Evolutionary conservation across 2,797 vertebrate genomes (phyloP).

Genomic region (Crypturellus tataupa): DNA sequence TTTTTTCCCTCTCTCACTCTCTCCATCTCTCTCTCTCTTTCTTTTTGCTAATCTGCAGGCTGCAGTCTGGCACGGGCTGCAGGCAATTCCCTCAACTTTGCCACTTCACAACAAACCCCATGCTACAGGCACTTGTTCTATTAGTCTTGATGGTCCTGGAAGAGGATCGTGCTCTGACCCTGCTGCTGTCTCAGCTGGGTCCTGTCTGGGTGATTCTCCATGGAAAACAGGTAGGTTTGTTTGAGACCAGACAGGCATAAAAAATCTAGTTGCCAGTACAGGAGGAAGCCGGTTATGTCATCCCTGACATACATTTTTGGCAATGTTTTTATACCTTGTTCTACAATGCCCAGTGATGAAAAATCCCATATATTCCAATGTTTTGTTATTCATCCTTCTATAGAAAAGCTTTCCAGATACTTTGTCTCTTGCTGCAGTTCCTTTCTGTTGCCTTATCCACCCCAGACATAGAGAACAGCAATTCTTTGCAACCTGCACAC

Average conservation of each 20-base stretch:
- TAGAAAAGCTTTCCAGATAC: not conserved
- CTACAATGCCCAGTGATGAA: not conserved
- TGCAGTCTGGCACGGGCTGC: accelerated
- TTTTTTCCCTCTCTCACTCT: no score
- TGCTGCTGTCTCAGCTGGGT: not conserved
- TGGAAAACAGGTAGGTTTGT: not conserved
- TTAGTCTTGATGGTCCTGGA: not conserved
- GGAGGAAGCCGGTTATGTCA: not conserved
- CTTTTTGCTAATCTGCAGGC: no score
- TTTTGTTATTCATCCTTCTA: not conserved
- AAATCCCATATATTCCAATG: not conserved
- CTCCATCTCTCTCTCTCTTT: no score
- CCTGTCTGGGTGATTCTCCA: not conserved
- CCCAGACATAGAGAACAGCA: not conserved
- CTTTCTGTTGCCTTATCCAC: not conserved
- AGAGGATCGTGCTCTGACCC: not conserved
- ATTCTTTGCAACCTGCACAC: not conserved
- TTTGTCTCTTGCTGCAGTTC: not conserved
- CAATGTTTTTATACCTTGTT: not conserved
- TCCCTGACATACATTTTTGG: not conserved
- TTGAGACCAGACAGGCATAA: not conserved
- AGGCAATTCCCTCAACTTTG: accelerated
- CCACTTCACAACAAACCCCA: accelerated
- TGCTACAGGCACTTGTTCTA: accelerated
- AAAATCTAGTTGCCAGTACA: not conserved